Base-by-base conservation (phyloP, 2,797 vertebrate genomes). In the Rallus crepitans region DNA sequence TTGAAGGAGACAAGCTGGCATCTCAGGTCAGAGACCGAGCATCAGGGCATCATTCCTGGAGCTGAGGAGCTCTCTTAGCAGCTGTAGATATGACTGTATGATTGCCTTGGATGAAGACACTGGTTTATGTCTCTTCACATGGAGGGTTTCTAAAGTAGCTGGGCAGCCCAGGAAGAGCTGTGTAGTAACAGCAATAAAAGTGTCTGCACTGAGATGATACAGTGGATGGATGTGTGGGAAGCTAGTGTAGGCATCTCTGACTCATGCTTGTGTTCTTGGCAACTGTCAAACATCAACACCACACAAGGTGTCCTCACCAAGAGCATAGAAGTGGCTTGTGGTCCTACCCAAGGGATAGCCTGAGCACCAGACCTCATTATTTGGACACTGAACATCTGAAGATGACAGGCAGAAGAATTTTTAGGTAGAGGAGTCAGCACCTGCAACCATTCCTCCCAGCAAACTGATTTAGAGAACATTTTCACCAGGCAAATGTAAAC, bases 81-180 rank as follows among this genome's bases (percentile, higher is more conserved):
- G 18, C 14, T 0, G 0, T 10, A 19, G 7, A 30, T 45, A 53
- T 15, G 27, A 35, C 40, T 63, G 16, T 47, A 9, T 18, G 68
- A 61, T 1, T 7, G 40, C 23, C 21, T 79, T 57, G 66, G 25
- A 13, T 39, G 47, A 10, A 71, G 33, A 64, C 30, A 7, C 18
- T 78, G 37, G 17, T 72, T 72, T 47, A 14, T 33, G 23, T 45
- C 40, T 20, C 57, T 11, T 35, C 11, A 12, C 16, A 24, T 25
- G 39, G 16, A 42, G 5, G 47, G 31, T 60, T 70, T 72, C 71
- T 78, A 31, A 88, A 27, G 33, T 3, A 53, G 14, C 9, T 75
- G 68, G n/a, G 80, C 70, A 81, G 63, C 9, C 52, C 30, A 35
- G 56, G 50, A 13, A 73, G 45, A 77, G 31, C 39, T 75, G 28